Evolutionary conservation across 2,888 invertebrate species (phyloP).

Genomic region (Hirtodrosophila alboralis): DNA sequence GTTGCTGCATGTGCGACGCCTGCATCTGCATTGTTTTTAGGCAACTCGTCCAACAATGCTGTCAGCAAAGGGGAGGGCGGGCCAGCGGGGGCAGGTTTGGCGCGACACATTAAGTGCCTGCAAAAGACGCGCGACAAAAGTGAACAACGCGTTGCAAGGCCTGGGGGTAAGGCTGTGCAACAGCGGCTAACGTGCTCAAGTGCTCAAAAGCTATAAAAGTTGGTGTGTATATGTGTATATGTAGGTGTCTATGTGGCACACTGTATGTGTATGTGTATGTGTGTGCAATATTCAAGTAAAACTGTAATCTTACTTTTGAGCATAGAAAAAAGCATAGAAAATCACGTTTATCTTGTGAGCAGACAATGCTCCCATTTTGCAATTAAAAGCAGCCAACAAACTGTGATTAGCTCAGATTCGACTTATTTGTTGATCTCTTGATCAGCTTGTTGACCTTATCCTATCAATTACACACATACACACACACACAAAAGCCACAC

Average conservation of each 20-base stretch:
- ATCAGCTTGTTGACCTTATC: conserved; percentile 8
- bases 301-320: conserved; percentile 23
- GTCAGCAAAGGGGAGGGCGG: conserved; percentile 15
- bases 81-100: conserved; percentile 2
- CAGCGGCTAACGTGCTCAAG: conserved; percentile 67
- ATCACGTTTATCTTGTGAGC: not conserved
- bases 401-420: conserved; percentile 38
- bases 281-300: not conserved
- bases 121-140: conserved; percentile 70
- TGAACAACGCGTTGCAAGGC: conserved; percentile 57
- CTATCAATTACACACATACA: conserved; percentile 4
- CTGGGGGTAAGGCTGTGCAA: conserved; percentile 15
- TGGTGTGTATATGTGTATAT: conserved; percentile 2
- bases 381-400: conserved; percentile 17
- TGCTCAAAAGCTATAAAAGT: conserved; percentile 41
- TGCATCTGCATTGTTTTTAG: conserved; percentile 71
- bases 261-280: not conserved
- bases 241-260: conserved; percentile 1
- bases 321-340: too few species aligned
- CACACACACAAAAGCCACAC: conserved; percentile 1
- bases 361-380: not conserved
- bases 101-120: conserved; percentile 74
- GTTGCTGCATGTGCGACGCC: conserved; percentile 40
- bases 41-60: conserved; percentile 47
- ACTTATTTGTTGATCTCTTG: conserved; percentile 22